phyloP scores from a whole-genome alignment of 1,140 invertebrate genomes.

The Goniozus legneri region DNA sequence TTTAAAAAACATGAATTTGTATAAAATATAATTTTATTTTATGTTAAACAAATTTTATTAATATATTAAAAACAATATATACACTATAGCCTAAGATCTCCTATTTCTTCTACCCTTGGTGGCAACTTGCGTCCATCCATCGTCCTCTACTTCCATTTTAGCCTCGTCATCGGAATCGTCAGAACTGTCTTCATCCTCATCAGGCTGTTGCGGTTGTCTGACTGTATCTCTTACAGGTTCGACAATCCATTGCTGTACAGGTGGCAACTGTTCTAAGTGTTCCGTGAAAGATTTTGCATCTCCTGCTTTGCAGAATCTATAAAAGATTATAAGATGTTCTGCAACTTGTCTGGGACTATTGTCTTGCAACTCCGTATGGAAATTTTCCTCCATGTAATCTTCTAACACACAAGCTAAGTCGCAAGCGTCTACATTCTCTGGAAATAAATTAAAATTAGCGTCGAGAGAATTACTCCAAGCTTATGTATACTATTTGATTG shows the following conservation, averaged over 20 bases:
- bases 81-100: constrained; percentile 16
- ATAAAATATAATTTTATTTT: constrained; percentile 6
- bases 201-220: neutral
- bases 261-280: constrained; percentile 37
- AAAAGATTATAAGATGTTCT: constrained; percentile 36
- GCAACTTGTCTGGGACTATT: constrained; percentile 37
- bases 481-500: neutral
- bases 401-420: constrained; percentile 36
- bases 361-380: constrained; percentile 39
- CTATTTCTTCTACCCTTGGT: constrained; percentile 27
- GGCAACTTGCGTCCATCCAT: constrained; percentile 33
- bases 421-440: constrained; percentile 26
- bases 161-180: constrained; percentile 12
- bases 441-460: constrained; percentile 5
- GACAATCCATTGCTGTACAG: constrained; percentile 37
- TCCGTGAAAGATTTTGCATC: constrained; percentile 15
- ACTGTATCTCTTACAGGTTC: constrained; percentile 7
- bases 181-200: constrained; percentile 7
- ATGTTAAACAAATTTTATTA: constrained; percentile 14
- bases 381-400: constrained; percentile 36
- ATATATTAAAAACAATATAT: constrained; percentile 17
- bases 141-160: constrained; percentile 17
- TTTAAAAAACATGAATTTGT: neutral
- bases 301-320: constrained; percentile 25
- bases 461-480: neutral